Evolutionary conservation across 1,140 invertebrate genomes (phyloP).

Genomic region (Sarcophaga peregrina): DNA sequence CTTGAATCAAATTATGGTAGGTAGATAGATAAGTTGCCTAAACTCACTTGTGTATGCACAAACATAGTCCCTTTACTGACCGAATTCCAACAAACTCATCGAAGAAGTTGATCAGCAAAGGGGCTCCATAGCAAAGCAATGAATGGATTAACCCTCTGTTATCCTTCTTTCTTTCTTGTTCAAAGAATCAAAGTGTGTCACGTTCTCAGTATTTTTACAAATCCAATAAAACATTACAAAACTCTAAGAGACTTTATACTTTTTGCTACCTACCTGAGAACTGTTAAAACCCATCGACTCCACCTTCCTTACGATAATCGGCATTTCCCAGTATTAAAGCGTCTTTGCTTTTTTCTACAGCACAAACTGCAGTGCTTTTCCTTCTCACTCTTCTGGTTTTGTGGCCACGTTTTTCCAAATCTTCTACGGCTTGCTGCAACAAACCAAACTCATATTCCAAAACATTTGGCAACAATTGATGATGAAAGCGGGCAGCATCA

Average conservation of each 20-base stretch:
- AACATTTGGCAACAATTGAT: conserved; percentile 90
- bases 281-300: conserved; percentile 76
- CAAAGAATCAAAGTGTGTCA: not conserved
- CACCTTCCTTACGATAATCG: conserved; percentile 85
- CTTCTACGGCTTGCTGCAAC: conserved; percentile 74
- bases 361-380: conserved; percentile 79
- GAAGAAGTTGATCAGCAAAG: too few species aligned
- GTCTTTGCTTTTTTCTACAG: conserved; percentile 70
- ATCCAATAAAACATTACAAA: not conserved
- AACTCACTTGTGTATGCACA: too few species aligned
- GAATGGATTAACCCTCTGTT: not conserved
- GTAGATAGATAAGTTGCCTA: too few species aligned
- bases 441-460: conserved; percentile 77
- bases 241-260: not conserved
- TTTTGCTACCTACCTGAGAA: not conserved
- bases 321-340: conserved; percentile 80
- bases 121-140: too few species aligned
- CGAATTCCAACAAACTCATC: too few species aligned
- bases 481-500: conserved; percentile 87
- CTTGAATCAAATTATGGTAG: too few species aligned
- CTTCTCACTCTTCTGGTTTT: conserved; percentile 72
- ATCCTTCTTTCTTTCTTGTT: not conserved
- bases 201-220: not conserved
- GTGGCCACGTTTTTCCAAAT: conserved; percentile 77
- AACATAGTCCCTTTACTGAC: too few species aligned